Evolutionary conservation across 2,888 invertebrate species (phyloP), one percentile per base, ranked within the genome.

Genomic region (Carpatolechia fugitivella): DNA sequence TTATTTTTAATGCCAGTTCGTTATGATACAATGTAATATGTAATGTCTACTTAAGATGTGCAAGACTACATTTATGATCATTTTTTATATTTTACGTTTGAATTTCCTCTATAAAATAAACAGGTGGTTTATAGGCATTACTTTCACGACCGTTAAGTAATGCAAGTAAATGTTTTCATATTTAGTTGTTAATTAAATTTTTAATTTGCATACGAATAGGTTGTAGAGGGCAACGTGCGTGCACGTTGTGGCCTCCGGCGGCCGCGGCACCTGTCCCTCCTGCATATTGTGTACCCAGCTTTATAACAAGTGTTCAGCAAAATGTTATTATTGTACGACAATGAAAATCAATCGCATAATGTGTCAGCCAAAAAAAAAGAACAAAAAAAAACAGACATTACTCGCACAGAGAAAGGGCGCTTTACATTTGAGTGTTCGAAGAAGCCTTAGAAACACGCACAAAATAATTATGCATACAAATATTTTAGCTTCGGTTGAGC

Each of bases 121-220:
- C 64, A 65, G 64, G 60, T 66, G 61, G 67, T 61, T 59, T 61
- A 61, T 62, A 59, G 62, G 62, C 62, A 65, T 68, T 68, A 62
- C 58, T 62, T 65, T 65, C 62, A 66, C 60, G 57, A 51, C 53
- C 69, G 60, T 65, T 61, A 61, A 56, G 60, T 64, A 62, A 62
- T 62, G 56, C 60, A 65, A 66, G 67, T 63, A 63, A 68, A 71
- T 76, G 74, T 70, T 70, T 73, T 66, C 74, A 69, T 69, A 69
- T 69, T 60, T 67, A 74, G 68, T 58, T 70, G 78, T 73, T 80
- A 80, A 82, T 82, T 79, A 75, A 68, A 65, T 75, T 73, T 76
- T 70, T 69, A 70, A 81, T 80, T 79, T 71, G 66, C 72, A 76
- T 77, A 77, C 70, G 69, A 44, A 44, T 36, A 29, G 24, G 33